Evolutionary conservation across 1,140 invertebrate species (phyloP).

Genomic region (Drosophila bocki): DNA sequence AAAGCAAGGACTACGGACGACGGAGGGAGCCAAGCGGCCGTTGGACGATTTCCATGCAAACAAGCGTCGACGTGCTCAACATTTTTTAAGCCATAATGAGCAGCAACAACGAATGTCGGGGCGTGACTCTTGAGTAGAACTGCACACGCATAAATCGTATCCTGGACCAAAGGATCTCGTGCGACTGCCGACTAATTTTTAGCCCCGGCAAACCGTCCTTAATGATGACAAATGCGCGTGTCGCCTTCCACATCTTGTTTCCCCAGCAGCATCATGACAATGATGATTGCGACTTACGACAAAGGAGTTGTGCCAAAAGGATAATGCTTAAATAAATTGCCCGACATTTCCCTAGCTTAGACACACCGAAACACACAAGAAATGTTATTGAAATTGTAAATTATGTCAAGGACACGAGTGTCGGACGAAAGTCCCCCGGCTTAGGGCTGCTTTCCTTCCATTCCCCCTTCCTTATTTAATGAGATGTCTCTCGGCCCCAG

Average conservation of each 20-base stretch:
- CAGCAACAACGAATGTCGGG: slow-evolving; percentile 55
- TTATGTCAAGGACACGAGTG: slow-evolving; percentile 76
- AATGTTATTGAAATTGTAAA: slow-evolving; percentile 82
- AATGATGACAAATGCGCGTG: slow-evolving; percentile 78
- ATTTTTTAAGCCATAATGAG: slow-evolving; percentile 84
- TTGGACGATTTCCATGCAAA: slow-evolving; percentile 64
- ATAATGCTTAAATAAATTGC: slow-evolving; percentile 74
- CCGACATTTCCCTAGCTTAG: slow-evolving; percentile 37
- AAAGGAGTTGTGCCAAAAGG: slow-evolving; percentile 57
- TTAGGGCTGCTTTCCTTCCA: not conserved
- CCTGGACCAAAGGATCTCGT: slow-evolving; percentile 39
- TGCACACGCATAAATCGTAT: slow-evolving; percentile 79
- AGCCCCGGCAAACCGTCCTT: slow-evolving; percentile 56
- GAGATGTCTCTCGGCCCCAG: slow-evolving; percentile 41
- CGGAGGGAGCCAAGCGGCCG: slow-evolving; percentile 1
- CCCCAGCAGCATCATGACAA: slow-evolving; percentile 45
- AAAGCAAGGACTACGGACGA: slow-evolving; percentile 15
- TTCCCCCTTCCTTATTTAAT: slow-evolving; percentile 14
- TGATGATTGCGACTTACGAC: slow-evolving; percentile 65
- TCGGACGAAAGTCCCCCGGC: slow-evolving; percentile 1
- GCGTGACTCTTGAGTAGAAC: slow-evolving; percentile 75
- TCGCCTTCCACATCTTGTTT: not conserved
- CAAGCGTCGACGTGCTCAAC: slow-evolving; percentile 76
- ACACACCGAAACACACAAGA: slow-evolving; percentile 8
- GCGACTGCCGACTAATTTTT: slow-evolving; percentile 65